Base-by-base conservation (phyloP, 2,113 vertebrate species). In the Pseudopodoces humilis region DNA sequence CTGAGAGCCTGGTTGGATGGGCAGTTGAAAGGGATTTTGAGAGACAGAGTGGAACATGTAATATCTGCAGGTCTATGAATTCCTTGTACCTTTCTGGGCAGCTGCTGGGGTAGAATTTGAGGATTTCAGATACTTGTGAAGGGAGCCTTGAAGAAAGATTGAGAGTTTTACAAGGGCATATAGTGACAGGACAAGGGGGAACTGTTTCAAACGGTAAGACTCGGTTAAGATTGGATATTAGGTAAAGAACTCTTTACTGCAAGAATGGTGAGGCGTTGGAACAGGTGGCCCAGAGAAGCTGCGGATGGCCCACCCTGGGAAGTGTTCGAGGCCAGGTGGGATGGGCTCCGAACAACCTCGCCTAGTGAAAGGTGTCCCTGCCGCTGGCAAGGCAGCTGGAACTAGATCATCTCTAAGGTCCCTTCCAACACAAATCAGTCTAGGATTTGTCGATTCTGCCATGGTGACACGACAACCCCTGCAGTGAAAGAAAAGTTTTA, bases 381-480 rank as follows among this genome's bases (percentile, higher is more conserved):
- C 15, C 10, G 3, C 15, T 3, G 37, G 27, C 33, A 37, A 15
- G 15, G 5, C 5, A 43, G 8, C 1, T 28, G 27, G 33, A 74
- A 44, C 27, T 4, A 17, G 2, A 9, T 13, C 8, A n/a, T 19
- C 44, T 23, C 30, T 23, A 44, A 37, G 22, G 11, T 13, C 43
- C 17, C 35, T 64, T 35, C 11, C 59, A 16, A n/a, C 13, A 10
- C 23, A 52, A 58, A 58, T 9, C 52, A 16, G 7, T 8, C 76
- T 7, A 28, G 1, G 5, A 22, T 37, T 12, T 67, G 22, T 46
- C 2, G 0, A 7, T 23, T 47, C 23, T 14, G 13, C 6, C 7
- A 6, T 2, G 13, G 22, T 7, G 6, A 10, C 5, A n/a, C 0
- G 24, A 27, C 46, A 55, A 75, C 1, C 15, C 10, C 44, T 3